Evolutionary conservation across 2,113 vertebrate species (phyloP).

Genomic region (Balaeniceps rex): DNA sequence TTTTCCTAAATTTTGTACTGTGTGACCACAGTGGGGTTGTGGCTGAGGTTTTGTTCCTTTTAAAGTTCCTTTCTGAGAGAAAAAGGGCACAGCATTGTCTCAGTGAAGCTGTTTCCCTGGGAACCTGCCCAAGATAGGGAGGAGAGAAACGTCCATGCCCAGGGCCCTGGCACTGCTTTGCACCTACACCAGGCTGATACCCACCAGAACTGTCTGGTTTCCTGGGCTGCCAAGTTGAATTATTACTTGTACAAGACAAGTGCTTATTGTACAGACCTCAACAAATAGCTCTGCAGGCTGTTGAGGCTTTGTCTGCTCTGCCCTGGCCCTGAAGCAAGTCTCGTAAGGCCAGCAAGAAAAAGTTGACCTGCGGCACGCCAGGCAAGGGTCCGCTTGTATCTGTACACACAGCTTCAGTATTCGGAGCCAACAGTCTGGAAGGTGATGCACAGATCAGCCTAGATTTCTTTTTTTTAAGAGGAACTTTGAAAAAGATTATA

Average conservation of each 20-base stretch:
- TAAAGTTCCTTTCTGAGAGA: not conserved
- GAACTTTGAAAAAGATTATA: not conserved
- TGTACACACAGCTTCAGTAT: not conserved
- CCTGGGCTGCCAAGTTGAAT: not conserved
- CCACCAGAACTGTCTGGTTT: not conserved
- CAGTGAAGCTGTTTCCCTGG: not conserved
- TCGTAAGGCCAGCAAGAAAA: not conserved
- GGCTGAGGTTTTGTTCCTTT: not conserved
- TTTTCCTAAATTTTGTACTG: not conserved
- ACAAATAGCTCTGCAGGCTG: not conserved
- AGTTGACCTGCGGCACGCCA: not conserved
- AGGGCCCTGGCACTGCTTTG: not conserved
- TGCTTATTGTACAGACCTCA: not conserved
- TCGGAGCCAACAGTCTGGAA: not conserved
- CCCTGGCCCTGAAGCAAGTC: not conserved
- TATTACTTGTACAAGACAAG: not conserved
- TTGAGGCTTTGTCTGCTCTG: not conserved
- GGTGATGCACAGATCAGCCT: not conserved
- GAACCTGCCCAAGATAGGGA: not conserved
- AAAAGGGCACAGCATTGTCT: not conserved
- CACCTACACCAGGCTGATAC: not conserved
- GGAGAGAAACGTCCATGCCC: not conserved
- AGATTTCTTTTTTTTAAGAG: not conserved
- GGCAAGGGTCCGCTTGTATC: accelerated
- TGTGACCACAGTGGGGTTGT: not conserved